Base-by-base conservation (phyloP, 1,140 invertebrate species). In the Solenopsis invicta region DNA sequence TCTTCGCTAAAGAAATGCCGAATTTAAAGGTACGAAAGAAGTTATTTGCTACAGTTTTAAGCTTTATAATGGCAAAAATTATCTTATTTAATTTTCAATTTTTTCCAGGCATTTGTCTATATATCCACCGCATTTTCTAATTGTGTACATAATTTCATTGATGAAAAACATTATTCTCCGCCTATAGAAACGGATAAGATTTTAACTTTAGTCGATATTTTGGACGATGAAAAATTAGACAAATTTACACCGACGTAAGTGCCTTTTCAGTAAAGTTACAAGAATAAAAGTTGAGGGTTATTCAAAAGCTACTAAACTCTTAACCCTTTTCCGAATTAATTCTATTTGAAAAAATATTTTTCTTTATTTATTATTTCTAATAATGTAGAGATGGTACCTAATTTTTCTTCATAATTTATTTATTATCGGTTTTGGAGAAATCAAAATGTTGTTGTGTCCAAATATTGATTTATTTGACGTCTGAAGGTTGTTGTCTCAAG, bases 41-140 rank as follows among this genome's bases (percentile, higher is more conserved):
- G 4, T 37, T 0, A 54, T 56, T 59, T 45, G 37, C 59, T 6
- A 0, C n/a, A 29, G 5, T n/a, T 48, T 75, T 6, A 4, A 13
- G n/a, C 12, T 6, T 50, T 56, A 72, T 91, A 91, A 75, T 74
- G 93, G 1, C 10, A 59, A 9, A 64, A 71, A 29, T 75, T 0
- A 4, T 34, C 1, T 69, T 24, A 59, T 4, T 52, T 66, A 9
- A 67, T 64, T 45, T 59, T 29, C 2, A 74, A 75, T 61, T 52
- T 18, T 59, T 54, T 69, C 64, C 37, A 95, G 95, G 92, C 91
- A 50, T 94, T 95, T 45, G 92, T 95, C 0, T 89, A 95, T 45
- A 89, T 98, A 18, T 97, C 97, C 5, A 98, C 97, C 0, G 97
- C 97, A 9, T 98, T 95, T 94, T 96, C 97, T 18, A 96, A 97